Base-by-base conservation (phyloP, 2,888 invertebrate species). In the Sarcophaga variegata region DNA sequence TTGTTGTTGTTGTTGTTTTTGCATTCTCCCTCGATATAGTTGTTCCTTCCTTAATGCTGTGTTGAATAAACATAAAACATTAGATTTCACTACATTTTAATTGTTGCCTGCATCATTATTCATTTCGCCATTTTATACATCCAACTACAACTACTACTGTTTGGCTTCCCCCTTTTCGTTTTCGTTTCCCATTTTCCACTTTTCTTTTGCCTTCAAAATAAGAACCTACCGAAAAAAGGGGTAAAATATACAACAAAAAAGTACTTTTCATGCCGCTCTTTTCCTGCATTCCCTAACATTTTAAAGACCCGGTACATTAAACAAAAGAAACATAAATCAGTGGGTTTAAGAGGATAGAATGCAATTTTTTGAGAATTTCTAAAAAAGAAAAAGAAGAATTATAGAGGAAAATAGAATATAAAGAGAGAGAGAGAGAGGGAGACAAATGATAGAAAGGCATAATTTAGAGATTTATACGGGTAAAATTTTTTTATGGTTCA, bases 101-200 rank as follows among this genome's bases (percentile, higher is more conserved):
- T 85, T 85, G 81, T 78, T 85, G 63, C 76, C 85, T 77, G 77
- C 67, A 85, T 81, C 81, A 81, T 85, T 85, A 77, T 77, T 85
- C 85, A 85, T 85, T 78, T 77, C 2, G 63, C 11, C 12, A 66
- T 63, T 64, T 3, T 49, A 0, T 49, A 49, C 49, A 49, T 8
- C 4, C 14, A 11, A 49, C 49, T 37, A 37, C 4, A 4, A 27
- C 37, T 37, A 6, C 37, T 37, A 37, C 37, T 6, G 6, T 6
- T 37, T 6, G n/a, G 20, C 25, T 47, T n/a, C n/a, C 20, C 45
- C 67, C n/a, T 11, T 67, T 69, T 22, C 27, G 8, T 10, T 6
- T 11, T 0, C 54, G 0, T 1, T 54, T 12, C 3, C 54, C 6
- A 5, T 54, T 25, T 54, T 27, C n/a, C 25, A 54, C 6, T 54